Evolutionary conservation across 2,113 vertebrate species (phyloP), one percentile per base, ranked within the genome.

Genomic region (Camelus bactrianus): DNA sequence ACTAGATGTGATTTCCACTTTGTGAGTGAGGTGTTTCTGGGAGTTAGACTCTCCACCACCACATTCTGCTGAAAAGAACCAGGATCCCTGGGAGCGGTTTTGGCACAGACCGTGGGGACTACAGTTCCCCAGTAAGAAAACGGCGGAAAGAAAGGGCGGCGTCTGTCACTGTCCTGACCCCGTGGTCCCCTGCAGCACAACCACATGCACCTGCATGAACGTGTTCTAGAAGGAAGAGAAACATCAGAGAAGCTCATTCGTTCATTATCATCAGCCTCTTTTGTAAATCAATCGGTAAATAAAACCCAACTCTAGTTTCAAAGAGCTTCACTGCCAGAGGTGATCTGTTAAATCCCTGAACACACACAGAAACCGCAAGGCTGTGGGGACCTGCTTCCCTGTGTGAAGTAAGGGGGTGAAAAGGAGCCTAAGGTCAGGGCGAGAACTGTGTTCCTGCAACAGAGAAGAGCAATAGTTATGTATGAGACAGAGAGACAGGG

Each of bases 131-230:
- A 50, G 35, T 42, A 60, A 60, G 17, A 38, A 84, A 50, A 62
- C 79, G 20, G 9, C 8, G 7, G 19, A 32, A 64, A 42, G 28
- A 28, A 35, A 58, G 1, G 10, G 2, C 9, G 38, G 26, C 13
- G 13, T 26, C 24, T 17, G 11, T 42, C 30, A 12, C 50, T 50
- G 26, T 48, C 8, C 4, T 62, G 6, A 72, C 46, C 1, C 20
- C 28, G 1, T n/a, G 83, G 15, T 72, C 19, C n/a, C 54, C 70
- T 64, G 48, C 65, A 16, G 11, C 11, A 19, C 4, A 10, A 19
- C 4, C 38, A 42, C 0, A 1, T 48, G 24, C 7, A 8, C 8
- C 6, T 38, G 3, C 19, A 28, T 46, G 56, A 62, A 30, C 3
- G 2, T 42, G 26, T 73, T 89, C 48, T 73, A 56, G 70, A 60